Evolutionary conservation across 2,888 invertebrate genomes (phyloP).

Genomic region (Matsumyia berberina): DNA sequence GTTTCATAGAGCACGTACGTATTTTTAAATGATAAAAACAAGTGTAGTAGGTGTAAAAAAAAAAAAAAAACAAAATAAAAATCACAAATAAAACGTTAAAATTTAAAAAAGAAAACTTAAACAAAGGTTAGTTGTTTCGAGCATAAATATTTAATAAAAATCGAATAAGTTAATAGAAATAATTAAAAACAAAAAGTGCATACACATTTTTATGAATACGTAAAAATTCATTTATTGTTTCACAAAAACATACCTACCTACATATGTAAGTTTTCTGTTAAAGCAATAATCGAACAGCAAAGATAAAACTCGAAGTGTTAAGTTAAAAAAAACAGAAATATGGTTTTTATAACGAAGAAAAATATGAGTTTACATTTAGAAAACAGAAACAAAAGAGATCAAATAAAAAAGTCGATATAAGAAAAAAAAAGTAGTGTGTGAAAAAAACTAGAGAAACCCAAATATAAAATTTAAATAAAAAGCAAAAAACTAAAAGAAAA

Average conservation of each 20-base stretch:
- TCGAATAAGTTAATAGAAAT: conserved; percentile 56
- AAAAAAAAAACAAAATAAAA: conserved; percentile 51
- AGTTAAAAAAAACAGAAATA: conserved; percentile 16
- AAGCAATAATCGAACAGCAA: conserved; percentile 71
- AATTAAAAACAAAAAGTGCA: conserved; percentile 44
- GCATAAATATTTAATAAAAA: conserved; percentile 68
- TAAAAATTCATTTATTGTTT: conserved; percentile 61
- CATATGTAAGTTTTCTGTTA: conserved; percentile 71
- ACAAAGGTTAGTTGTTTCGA: conserved; percentile 62
- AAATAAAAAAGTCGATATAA: conserved; percentile 43
- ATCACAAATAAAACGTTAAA: conserved; percentile 49
- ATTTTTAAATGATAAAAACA: conserved; percentile 80
- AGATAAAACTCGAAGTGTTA: conserved; percentile 42
- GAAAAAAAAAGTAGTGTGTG: conserved; percentile 44
- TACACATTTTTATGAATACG: conserved; percentile 57
- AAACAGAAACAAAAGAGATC: conserved; percentile 36
- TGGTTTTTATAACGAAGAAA: conserved; percentile 44
- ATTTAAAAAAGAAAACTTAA: conserved; percentile 42
- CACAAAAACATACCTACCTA: conserved; percentile 60
- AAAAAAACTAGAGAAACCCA: no score
- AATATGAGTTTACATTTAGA: conserved; percentile 36
- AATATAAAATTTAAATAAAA: no score
- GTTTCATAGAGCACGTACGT: conserved; percentile 85
- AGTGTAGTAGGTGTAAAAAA: conserved; percentile 65
- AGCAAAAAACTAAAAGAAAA: conserved; percentile 45